phyloP scores from a whole-genome alignment of 37 sponge, comb jelly and placozoan genomes.

The Lycopodina hypogea region DNA sequence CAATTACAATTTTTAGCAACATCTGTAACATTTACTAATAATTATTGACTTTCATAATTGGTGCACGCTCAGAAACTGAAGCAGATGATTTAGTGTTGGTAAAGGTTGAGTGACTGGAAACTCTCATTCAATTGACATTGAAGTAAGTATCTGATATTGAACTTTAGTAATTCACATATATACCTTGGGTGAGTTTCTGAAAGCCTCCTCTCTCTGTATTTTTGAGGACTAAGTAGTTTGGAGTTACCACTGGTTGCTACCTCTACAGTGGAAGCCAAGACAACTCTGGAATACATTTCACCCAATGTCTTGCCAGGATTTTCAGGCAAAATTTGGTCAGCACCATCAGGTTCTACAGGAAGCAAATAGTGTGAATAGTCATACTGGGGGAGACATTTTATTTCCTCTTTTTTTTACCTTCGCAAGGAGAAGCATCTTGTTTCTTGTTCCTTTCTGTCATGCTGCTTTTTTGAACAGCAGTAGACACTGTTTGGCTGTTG shows the following conservation, averaged over 20 bases:
- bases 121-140: no score
- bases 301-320: conserved; percentile 37
- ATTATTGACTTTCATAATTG: no score
- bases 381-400: no score
- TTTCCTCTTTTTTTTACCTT: conserved; percentile 13
- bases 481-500: conserved; percentile 19
- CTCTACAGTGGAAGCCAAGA: background rate
- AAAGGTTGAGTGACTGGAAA: no score
- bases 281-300: background rate
- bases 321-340: conserved; percentile 23
- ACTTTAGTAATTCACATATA: background rate
- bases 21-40: no score
- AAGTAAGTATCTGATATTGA: no score
- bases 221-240: conserved; percentile 11
- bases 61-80: no score
- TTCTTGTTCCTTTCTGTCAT: conserved; percentile 2
- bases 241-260: conserved; percentile 1
- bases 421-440: conserved; percentile 15
- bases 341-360: conserved; percentile 24
- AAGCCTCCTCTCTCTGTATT: conserved; percentile 17
- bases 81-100: no score
- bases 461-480: background rate
- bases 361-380: background rate
- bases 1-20: no score
- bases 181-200: conserved; percentile 53